A percentile compares a stretch with the other conserved stretches of the same genome.
These are phyloP conservation scores for Forbesichthys papilliferus DNA, from an alignment of 2,113 vertebrate species.

Conservation along the genomic window DNA sequence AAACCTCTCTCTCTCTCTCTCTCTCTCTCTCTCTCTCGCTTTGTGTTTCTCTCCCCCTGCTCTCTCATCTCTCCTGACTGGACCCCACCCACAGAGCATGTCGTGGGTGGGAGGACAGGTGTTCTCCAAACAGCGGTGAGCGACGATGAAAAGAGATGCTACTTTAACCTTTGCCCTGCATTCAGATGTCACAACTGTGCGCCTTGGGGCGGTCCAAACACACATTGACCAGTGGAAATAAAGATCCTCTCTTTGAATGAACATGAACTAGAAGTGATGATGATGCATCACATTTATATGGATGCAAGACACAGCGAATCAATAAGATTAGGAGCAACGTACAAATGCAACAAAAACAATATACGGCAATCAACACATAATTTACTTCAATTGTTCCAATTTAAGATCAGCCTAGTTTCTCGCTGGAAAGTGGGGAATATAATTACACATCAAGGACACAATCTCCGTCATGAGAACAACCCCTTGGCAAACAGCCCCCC, in stretches of 20 bases:
- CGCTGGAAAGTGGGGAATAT: conserved; percentile 61
- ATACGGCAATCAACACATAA: conserved; percentile 45
- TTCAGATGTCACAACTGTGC: conserved; percentile 22
- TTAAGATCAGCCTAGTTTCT: conserved; percentile 64
- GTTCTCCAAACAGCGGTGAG: conserved; percentile 55
- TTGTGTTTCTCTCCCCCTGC: conserved; percentile 29
- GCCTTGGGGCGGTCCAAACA: too few species aligned
- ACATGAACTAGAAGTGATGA: too few species aligned
- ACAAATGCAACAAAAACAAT: conserved; percentile 26
- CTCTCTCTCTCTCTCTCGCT: conserved; percentile 31
- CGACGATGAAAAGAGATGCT: conserved; percentile 59
- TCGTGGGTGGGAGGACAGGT: conserved; percentile 36
- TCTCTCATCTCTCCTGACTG: too few species aligned
- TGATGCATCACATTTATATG: background rate
- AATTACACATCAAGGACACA: conserved; percentile 65
- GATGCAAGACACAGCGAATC: background rate
- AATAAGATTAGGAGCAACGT: background rate
- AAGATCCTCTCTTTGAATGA: too few species aligned
- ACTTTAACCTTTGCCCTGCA: conserved; percentile 68
- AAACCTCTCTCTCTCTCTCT: conserved; percentile 39
- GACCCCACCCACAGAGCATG: conserved; percentile 20
- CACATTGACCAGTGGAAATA: too few species aligned
- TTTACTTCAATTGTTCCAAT: conserved; percentile 69
- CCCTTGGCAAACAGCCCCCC: conserved; percentile 45
- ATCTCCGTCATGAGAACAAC: conserved; percentile 15